These are phyloP conservation scores for Cairina moschata DNA, from an alignment of 2,113 vertebrate species.

Conservation along the genomic window DNA sequence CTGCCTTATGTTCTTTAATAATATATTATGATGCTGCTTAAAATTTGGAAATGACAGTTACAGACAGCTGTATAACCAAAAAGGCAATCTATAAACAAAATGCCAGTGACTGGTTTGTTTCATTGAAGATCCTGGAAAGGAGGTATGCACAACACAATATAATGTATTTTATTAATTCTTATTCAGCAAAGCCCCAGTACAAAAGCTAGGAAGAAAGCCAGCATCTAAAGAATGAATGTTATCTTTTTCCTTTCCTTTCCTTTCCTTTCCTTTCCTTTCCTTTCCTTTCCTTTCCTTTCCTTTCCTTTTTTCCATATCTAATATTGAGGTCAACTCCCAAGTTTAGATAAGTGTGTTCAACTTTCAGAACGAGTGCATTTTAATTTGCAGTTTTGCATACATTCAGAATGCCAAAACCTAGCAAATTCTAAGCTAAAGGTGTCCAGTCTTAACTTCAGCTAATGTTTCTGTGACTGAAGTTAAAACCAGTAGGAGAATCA, in stretches of 20 bases:
- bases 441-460: not conserved
- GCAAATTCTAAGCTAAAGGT: not conserved
- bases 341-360: not conserved
- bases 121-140: not conserved
- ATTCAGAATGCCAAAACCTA: not conserved
- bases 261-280: no score
- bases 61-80: not conserved
- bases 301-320: not conserved
- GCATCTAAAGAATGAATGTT: not conserved
- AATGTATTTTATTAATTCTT: not conserved
- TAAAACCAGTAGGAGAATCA: not conserved
- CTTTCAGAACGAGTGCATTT: not conserved
- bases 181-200: not conserved
- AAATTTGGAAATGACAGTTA: not conserved
- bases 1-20: not conserved
- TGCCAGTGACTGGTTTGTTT: not conserved
- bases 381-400: not conserved
- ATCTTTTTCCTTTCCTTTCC: not conserved
- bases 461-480: not conserved
- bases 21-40: rapidly evolving
- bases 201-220: not conserved
- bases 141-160: not conserved
- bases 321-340: not conserved
- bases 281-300: not conserved
- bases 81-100: not conserved